Conservation (phyloP, 2,888 invertebrate genomes). For the Orthonevra nobilis region DNA sequence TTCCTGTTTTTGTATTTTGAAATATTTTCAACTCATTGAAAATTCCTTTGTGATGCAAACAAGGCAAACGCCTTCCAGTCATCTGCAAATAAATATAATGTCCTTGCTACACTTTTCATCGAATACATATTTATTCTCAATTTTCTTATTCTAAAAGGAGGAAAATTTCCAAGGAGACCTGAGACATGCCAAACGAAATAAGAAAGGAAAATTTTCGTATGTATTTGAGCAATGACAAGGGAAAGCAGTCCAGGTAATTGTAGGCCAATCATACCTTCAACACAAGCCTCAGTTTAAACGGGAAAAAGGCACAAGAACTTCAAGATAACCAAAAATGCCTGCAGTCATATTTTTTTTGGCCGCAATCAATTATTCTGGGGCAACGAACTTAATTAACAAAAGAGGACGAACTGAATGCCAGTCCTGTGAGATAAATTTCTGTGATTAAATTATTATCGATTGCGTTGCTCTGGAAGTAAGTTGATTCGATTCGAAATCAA, state of each 20-base stretch:
- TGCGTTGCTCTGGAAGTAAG: no score
- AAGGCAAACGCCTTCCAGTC: conserved; percentile 6
- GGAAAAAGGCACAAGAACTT: not conserved
- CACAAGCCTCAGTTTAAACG: not conserved
- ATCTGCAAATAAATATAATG: conserved; percentile 11
- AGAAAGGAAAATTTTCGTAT: conserved; percentile 1
- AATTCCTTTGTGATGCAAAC: conserved; percentile 21
- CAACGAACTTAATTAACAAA: conserved; percentile 38
- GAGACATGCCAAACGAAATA: not conserved
- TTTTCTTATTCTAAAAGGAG: not conserved
- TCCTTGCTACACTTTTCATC: conserved; percentile 14
- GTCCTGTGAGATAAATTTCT: no score
- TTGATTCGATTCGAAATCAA: no score
- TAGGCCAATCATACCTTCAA: conserved; percentile 10
- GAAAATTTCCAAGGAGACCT: not conserved
- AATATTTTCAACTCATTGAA: not conserved
- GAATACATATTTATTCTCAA: conserved; percentile 6
- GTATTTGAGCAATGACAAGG: not conserved
- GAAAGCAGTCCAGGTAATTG: conserved; percentile 8
- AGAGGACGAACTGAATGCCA: no score
- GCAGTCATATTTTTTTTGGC: conserved; percentile 7
- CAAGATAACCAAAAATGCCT: conserved; percentile 11
- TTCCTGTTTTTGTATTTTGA: no score
- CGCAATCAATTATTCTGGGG: conserved; percentile 18
- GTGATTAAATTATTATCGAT: no score